Percentiles rank a stretch among this genome's conserved stretches.
Evolutionary conservation across 2,888 invertebrate species (phyloP).

Genomic region (Frankliniella fusca): DNA sequence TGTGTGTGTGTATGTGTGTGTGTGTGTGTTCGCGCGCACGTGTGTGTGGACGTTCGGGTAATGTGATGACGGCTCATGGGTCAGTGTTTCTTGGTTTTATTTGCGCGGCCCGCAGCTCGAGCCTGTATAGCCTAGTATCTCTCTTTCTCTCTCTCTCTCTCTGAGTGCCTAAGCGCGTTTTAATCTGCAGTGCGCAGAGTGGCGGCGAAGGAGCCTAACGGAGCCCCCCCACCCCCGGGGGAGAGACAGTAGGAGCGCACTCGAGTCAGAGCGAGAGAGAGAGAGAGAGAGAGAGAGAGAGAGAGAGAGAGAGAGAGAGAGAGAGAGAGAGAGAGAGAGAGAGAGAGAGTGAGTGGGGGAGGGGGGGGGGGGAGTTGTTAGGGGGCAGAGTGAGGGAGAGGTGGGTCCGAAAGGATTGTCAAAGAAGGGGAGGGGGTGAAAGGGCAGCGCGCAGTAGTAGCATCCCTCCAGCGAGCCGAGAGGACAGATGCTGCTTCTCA

Average conservation of each 20-base stretch:
- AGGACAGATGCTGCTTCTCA: slow-evolving; percentile 20
- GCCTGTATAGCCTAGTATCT: no score
- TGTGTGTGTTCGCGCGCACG: no score
- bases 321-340: not conserved
- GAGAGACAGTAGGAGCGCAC: not conserved
- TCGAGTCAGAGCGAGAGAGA: not conserved
- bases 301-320: no score
- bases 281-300: not conserved
- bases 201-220: not conserved
- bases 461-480: not conserved
- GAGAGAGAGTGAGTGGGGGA: not conserved
- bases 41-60: not conserved
- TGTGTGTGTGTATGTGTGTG: not conserved
- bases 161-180: slow-evolving; percentile 16
- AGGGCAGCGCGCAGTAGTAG: no score
- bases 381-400: not conserved
- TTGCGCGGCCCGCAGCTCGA: not conserved
- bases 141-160: no score
- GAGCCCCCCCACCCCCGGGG: not conserved
- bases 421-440: not conserved
- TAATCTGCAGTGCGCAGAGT: not conserved
- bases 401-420: not conserved
- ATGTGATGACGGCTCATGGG: not conserved
- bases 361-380: not conserved
- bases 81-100: not conserved